Conservation (phyloP, 2,888 invertebrate species). For the Eupelmus urozonus region DNA sequence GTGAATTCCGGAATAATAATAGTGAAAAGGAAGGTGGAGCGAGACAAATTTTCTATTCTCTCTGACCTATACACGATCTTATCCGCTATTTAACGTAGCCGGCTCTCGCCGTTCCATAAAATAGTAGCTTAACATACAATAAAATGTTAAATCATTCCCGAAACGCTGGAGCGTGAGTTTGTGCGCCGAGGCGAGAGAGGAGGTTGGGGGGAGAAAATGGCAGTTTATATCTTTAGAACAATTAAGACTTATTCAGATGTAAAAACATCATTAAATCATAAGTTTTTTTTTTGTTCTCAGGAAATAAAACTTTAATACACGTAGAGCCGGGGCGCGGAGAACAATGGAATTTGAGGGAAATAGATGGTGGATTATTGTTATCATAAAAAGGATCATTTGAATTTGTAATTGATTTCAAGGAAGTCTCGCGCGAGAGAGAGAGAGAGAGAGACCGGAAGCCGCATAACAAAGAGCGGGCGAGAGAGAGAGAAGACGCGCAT, state of each 20-base stretch:
- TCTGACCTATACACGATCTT: background rate
- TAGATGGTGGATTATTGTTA: conserved; percentile 59
- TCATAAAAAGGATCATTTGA: conserved; percentile 60
- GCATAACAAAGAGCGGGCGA: conserved; percentile 43
- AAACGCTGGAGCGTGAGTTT: no score
- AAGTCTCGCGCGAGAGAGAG: conserved; percentile 40
- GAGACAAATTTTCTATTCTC: no score
- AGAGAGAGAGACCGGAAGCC: conserved; percentile 51
- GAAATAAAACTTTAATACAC: conserved; percentile 59
- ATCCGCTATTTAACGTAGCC: background rate
- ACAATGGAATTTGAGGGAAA: conserved; percentile 59
- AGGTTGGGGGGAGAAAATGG: background rate
- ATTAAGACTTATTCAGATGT: conserved; percentile 50
- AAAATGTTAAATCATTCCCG: conserved; percentile 51
- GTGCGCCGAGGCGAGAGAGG: no score
- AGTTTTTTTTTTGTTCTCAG: conserved; percentile 54
- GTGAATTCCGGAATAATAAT: conserved; percentile 45
- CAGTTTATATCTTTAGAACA: conserved; percentile 42
- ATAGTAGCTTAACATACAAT: conserved; percentile 54
- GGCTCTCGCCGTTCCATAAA: conserved; percentile 23
- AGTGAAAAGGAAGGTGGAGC: background rate
- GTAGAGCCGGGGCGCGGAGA: conserved; percentile 36
- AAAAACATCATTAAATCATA: conserved; percentile 55
- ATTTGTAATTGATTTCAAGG: conserved; percentile 61
- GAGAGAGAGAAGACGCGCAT: conserved; percentile 34